Base-by-base conservation (phyloP, 2,113 vertebrate species). In the Patagioenas fasciata region DNA sequence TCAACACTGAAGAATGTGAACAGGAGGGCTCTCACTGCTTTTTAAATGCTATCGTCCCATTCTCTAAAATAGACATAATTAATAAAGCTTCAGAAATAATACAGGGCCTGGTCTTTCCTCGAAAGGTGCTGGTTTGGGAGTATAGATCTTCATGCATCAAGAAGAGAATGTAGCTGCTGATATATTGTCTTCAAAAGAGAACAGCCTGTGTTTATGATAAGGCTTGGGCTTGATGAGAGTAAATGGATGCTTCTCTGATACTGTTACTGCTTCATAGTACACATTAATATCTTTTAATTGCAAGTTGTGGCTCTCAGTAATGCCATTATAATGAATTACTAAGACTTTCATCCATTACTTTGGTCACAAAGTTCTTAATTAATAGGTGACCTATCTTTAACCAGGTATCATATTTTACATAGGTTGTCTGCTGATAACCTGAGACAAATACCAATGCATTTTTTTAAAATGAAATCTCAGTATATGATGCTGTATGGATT, bases 391-490 rank as follows among this genome's bases (percentile, higher is more conserved):
- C 86, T 96, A 18, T 93, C 93, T 97, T 97, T 92, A 96, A 82
- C 50, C 60, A 95, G 79, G 60, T 96, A 95, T 31, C 58, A 54
- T 96, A 87, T 97, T 98, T 98, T 97, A 95, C 91, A 89, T 94
- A 94, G 96, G 89, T 96, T 95, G 65, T 96, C 92, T 97, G 79
- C 70, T 85, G 96, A 79, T 91, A 95, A 97, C 85, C 64, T 23
- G 38, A 97, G 94, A 97, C 82, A 97, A 98, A 97, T 94, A 92
- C 73, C 73, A 89, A 85, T 96, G 96, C 34, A 86, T 91, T 97
- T 95, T 77, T 91, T 80, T 50, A 24, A 13, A 98, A 97, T 96
- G 97, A 98, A 95, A 96, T 90, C 80, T 97, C 92, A 96, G 83
- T 96, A 75, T 91, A 79, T 88, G 70, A 81, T 96, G 71, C 90